Conservation (phyloP, 2,797 vertebrate genomes). For the Oceanodroma leucorhoa region DNA sequence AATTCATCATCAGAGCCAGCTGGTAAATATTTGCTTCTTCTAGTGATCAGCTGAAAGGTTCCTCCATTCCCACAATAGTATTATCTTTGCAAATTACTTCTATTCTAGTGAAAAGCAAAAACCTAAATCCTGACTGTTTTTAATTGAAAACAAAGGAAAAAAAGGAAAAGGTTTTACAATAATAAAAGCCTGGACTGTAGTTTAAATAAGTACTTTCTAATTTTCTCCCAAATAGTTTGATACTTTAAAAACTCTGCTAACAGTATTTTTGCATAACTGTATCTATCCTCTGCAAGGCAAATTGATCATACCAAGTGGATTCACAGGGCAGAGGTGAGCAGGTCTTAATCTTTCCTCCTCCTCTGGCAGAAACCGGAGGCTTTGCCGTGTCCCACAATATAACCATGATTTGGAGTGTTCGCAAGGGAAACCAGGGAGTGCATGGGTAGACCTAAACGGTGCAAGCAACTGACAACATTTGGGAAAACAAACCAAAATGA, state of each 20-base stretch:
- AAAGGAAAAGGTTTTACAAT: neutral
- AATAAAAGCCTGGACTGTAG: neutral
- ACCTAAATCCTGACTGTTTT: neutral
- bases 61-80: neutral
- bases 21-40: constrained; percentile 52
- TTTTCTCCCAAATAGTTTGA: neutral
- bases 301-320: neutral
- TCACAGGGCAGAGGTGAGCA: neutral
- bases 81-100: constrained; percentile 31
- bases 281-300: neutral
- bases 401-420: neutral
- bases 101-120: constrained; percentile 17
- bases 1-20: neutral
- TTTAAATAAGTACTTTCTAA: neutral
- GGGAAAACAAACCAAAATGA: neutral
- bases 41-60: constrained; percentile 21
- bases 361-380: neutral
- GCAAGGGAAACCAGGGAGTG: neutral
- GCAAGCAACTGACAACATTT: accelerated
- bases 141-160: constrained; percentile 13
- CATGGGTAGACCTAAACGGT: neutral
- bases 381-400: neutral
- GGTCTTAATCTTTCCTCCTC: neutral
- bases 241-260: neutral
- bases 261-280: neutral